Evolutionary conservation across 2,113 vertebrate species (phyloP).

Genomic region (Dolichallabes microphthalmus): DNA sequence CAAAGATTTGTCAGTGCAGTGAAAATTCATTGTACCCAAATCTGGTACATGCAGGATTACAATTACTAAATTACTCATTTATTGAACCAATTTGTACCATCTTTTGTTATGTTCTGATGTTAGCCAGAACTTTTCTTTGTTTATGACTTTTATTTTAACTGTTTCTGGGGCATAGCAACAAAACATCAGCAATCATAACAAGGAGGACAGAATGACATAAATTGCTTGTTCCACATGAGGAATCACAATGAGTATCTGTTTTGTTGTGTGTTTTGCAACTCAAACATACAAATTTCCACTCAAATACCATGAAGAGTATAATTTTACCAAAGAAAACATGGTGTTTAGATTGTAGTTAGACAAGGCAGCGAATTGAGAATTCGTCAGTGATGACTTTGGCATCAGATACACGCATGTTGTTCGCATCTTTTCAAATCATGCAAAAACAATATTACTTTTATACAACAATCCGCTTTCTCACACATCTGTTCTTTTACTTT

Average conservation of each 20-base stretch:
- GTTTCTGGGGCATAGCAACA: background rate
- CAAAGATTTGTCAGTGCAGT: background rate
- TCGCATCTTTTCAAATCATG: background rate
- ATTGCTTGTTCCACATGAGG: constrained; percentile 38
- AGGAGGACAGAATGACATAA: constrained; percentile 6
- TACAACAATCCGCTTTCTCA: background rate
- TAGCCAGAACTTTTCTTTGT: constrained; percentile 6
- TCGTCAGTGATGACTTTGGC: constrained; percentile 25
- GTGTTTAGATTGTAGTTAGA: constrained; percentile 37
- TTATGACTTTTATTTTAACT: background rate
- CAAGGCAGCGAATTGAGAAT: constrained; percentile 26
- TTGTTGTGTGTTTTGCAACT: constrained; percentile 30
- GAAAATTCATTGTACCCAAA: background rate
- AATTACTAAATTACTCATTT: background rate
- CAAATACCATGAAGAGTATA: constrained; percentile 15
- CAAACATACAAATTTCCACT: constrained; percentile 35
- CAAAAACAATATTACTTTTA: constrained; percentile 13
- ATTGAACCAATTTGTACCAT: background rate
- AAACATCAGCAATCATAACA: constrained; percentile 7
- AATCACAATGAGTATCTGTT: constrained; percentile 38
- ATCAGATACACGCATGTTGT: constrained; percentile 18
- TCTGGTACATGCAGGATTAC: background rate
- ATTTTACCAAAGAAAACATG: constrained; percentile 22
- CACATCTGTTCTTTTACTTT: background rate
- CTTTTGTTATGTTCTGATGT: constrained; percentile 1